These are phyloP conservation scores for Xenopus tropicalis DNA, from an alignment of 2,113 vertebrate species.

Conservation along the genomic window UCB_Xtro_10.0 CM004448.2:148556501-148557000, in stretches of 20 bases:
- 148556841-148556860: slow-evolving; percentile 16
- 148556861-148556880: slow-evolving; percentile 1
- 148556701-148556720: no score
- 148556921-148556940: slow-evolving; percentile 20
- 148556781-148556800: slow-evolving; percentile 13
- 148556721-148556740: no score
- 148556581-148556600: no score
- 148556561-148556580: no score
- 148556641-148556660: no score
- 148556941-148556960: background rate
- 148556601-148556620: no score
- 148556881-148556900: background rate
- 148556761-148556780: background rate
- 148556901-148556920: slow-evolving; percentile 26
- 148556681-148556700: no score
- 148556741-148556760: background rate
- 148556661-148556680: no score
- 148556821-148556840: slow-evolving; percentile 14
- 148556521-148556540: no score
- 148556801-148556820: slow-evolving; percentile 20
- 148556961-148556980: slow-evolving; percentile 7
- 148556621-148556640: no score
- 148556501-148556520: no score
- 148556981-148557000: slow-evolving; percentile 47
- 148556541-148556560: no score